Conservation (phyloP, 35 echinoderm and acorn worm species). For the Antedon bifida region DNA sequence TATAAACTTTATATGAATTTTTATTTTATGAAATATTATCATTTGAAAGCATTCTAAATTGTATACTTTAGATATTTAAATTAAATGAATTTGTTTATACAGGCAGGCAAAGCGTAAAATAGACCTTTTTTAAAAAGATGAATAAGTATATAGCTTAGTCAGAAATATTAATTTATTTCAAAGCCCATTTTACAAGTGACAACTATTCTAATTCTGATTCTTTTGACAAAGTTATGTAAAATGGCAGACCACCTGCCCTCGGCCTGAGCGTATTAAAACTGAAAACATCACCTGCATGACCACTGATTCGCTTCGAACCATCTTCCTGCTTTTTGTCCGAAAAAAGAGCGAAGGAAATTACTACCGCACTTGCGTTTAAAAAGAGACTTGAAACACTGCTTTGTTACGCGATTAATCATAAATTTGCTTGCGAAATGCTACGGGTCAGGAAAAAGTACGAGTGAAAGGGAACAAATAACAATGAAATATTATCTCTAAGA, state of each 20-base stretch:
- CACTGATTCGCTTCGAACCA: not conserved
- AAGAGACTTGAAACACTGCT: not conserved
- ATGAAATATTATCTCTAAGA: not conserved
- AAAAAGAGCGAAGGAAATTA: slow-evolving; percentile 2
- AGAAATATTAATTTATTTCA: not conserved
- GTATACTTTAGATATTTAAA: too few species aligned
- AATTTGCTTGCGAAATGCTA: not conserved
- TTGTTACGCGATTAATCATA: not conserved
- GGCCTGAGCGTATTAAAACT: not conserved
- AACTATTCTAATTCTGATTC: not conserved
- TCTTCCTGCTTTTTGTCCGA: not conserved
- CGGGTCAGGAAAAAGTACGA: not conserved
- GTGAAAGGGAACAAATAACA: not conserved
- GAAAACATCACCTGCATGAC: not conserved
- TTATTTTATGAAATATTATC: too few species aligned
- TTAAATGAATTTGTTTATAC: too few species aligned
- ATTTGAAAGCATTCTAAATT: too few species aligned
- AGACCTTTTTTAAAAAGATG: too few species aligned
- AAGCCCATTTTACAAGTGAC: not conserved
- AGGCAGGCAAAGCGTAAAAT: too few species aligned
- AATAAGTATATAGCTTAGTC: too few species aligned
- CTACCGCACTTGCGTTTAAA: not conserved
- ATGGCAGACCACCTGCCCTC: not conserved
- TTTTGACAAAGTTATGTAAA: not conserved
- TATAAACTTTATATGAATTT: too few species aligned